Conservation (phyloP, 2,797 vertebrate species). For the Leptatherina wallacei region DNA sequence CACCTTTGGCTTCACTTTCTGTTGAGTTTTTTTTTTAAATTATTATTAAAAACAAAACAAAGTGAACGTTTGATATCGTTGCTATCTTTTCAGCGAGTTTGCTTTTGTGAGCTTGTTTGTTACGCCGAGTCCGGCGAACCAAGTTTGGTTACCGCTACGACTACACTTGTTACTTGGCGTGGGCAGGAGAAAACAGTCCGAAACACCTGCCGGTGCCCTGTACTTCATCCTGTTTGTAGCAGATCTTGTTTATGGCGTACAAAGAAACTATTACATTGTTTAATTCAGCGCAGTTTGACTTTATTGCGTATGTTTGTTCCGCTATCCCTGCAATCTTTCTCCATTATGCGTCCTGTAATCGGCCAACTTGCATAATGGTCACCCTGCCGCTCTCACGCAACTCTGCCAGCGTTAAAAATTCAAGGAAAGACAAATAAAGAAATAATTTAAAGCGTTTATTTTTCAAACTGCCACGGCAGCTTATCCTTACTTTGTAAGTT, state of each 20-base stretch:
- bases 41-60: neutral
- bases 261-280: neutral
- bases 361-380: slow-evolving; percentile 70
- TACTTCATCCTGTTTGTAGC: neutral
- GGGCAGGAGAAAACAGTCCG: slow-evolving; percentile 20
- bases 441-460: neutral
- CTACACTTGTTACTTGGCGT: slow-evolving; percentile 73
- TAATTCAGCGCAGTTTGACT: neutral
- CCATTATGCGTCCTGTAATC: slow-evolving; percentile 57
- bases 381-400: slow-evolving; percentile 50
- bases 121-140: slow-evolving; percentile 9
- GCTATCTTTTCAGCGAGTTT: slow-evolving; percentile 29
- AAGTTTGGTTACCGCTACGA: slow-evolving; percentile 46
- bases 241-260: neutral
- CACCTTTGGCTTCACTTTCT: slow-evolving; percentile 42
- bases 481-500: neutral
- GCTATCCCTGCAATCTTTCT: slow-evolving; percentile 33
- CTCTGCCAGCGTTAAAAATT: slow-evolving; percentile 37
- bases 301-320: slow-evolving; percentile 4
- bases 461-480: neutral
- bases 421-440: neutral
- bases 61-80: neutral
- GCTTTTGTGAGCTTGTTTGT: slow-evolving; percentile 44
- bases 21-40: neutral
- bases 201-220: slow-evolving; percentile 65